A percentile compares a stretch with the other conserved stretches of the same genome.
Conservation (phyloP, 1,140 invertebrate species). For the Drosophila melanogaster region DNA sequence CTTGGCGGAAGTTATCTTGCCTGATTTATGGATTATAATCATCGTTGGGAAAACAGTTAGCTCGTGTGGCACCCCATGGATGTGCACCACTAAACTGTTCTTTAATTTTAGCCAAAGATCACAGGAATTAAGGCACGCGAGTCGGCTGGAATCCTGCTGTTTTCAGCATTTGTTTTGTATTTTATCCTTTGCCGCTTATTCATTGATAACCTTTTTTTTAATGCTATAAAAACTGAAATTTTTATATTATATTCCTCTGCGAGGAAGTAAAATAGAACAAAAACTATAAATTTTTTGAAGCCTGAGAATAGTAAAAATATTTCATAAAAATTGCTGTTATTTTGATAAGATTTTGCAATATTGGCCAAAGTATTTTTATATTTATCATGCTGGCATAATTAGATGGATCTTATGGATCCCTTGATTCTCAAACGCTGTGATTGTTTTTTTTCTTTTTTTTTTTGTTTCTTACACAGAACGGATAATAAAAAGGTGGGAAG, state of each 20-base stretch:
- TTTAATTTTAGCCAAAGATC: not conserved
- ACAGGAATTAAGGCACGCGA: not conserved
- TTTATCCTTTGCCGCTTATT: not conserved
- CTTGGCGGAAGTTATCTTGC: not conserved
- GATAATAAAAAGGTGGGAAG: slow-evolving; percentile 31
- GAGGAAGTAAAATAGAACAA: too few relatives aligned
- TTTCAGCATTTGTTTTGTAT: not conserved
- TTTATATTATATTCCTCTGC: too few relatives aligned
- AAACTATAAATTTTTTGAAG: too few relatives aligned
- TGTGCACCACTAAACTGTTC: not conserved
- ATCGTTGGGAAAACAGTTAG: not conserved
- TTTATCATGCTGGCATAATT: slow-evolving; percentile 39
- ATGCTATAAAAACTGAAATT: too few relatives aligned
- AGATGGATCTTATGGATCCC: slow-evolving; percentile 11
- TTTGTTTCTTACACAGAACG: slow-evolving; percentile 51
- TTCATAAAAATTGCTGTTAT: too few relatives aligned
- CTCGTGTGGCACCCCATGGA: not conserved
- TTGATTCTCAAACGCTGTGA: slow-evolving; percentile 23
- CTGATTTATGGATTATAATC: not conserved
- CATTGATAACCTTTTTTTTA: too few relatives aligned
- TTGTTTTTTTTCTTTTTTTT: not conserved
- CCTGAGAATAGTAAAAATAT: too few relatives aligned
- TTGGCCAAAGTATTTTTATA: not conserved
- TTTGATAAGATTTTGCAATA: slow-evolving; percentile 24
- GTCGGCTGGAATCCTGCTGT: not conserved